phyloP scores from a whole-genome alignment of 1,140 invertebrate species.

The Drosophila neocordata region DNA sequence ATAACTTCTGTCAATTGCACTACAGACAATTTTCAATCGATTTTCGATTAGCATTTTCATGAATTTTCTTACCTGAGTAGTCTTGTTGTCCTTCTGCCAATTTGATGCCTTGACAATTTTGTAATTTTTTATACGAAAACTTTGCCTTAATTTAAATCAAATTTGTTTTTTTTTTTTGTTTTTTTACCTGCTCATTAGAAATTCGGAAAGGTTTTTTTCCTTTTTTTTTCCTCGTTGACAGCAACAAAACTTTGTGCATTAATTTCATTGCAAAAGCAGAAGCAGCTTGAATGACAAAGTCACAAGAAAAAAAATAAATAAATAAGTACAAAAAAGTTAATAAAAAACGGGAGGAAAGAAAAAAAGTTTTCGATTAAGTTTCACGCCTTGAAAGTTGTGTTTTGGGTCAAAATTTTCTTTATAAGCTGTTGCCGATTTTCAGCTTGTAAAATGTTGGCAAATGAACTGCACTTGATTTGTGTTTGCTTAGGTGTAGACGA shows the following conservation, averaged over 20 bases:
- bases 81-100: constrained; percentile 54
- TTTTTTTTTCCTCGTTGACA: constrained; percentile 19
- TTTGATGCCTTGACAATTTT: constrained; percentile 79
- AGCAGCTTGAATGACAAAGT: constrained; percentile 64
- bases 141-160: constrained; percentile 71
- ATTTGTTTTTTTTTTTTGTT: constrained; percentile 56
- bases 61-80: constrained; percentile 19
- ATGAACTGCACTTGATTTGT: constrained; percentile 72
- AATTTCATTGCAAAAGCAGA: constrained; percentile 75
- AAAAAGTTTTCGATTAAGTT: constrained; percentile 79
- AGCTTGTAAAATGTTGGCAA: constrained; percentile 59
- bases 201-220: constrained; percentile 59
- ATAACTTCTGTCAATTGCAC: neutral
- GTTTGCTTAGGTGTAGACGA: constrained; percentile 35
- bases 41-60: neutral
- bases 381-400: constrained; percentile 37
- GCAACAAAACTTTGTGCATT: constrained; percentile 75
- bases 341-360: constrained; percentile 29
- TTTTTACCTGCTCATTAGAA: constrained; percentile 66
- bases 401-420: constrained; percentile 53
- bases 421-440: constrained; percentile 62
- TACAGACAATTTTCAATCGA: neutral
- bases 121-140: constrained; percentile 80
- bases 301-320: constrained; percentile 31
- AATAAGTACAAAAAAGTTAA: constrained; percentile 22